Evolutionary conservation across 2,113 vertebrate genomes (phyloP), one percentile per base, ranked within the genome.

Genomic region (Varanus salvator): DNA sequence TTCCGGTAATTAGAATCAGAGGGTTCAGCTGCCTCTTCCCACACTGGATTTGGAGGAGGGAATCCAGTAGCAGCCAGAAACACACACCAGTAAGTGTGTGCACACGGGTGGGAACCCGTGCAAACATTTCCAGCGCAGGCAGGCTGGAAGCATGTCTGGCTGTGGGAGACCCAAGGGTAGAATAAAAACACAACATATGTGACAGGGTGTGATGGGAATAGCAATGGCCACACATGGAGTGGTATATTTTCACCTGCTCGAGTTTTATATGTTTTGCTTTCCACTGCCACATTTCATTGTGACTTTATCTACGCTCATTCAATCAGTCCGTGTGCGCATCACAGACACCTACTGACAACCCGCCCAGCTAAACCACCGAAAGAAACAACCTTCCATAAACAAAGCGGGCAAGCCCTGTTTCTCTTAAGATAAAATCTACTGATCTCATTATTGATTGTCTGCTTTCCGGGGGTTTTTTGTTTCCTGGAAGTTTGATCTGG

Each of bases 401-500:
- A 97, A 96, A 97, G 95, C 96, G 92, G 96, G 95, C 96, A 95
- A 94, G 93, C 94, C 92, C 96, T 95, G 96, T 96, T 96, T 97
- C 96, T 96, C 94, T 95, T 92, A 93, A 34, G 98, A 98, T 98
- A 98, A 96, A 96, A 98, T 98, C 97, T 97, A 93, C 97, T 97
- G 97, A 97, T 96, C 96, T 97, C 97, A 97, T 97, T 97, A 97
- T 95, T n/a, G n/a, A n/a, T n/a, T 95, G 95, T 95, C 95, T 95
- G 95, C 93, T 97, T 97, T 96, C 94, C 93, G 94, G 93, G 96
- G 95, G 34, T 31, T 66, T 95, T 97, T 97, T 97, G 97, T 97
- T 98, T 98, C 98, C 97, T 98, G 97, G 97, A 97, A 97, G 96
- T 97, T 96, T 97, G 97, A 98, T 96, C 96, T 78, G 94, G 96